These are phyloP conservation scores for Dusona sp. DNA, from an alignment of 2,888 invertebrate species.

Conservation along the genomic window DNA sequence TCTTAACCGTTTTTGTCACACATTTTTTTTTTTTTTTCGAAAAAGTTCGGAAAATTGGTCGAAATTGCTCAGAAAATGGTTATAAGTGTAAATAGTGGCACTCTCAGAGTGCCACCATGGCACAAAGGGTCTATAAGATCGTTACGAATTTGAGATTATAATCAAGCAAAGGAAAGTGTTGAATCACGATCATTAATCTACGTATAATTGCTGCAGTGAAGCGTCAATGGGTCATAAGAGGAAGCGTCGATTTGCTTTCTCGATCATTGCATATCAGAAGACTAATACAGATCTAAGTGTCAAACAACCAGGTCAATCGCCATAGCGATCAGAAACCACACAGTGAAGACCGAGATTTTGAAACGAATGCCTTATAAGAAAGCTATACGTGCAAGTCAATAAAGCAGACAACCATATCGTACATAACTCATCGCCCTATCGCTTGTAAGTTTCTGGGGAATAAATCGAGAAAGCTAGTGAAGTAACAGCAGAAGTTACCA, in stretches of 20 bases:
- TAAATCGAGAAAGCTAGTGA: constrained; percentile 38
- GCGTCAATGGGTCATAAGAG: background rate
- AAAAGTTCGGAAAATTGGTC: too few species aligned
- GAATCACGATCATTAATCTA: constrained; percentile 8
- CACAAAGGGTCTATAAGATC: too few species aligned
- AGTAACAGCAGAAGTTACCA: constrained; percentile 40
- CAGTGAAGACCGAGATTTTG: background rate
- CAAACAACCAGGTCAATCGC: background rate
- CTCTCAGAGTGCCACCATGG: too few species aligned
- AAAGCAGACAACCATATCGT: background rate
- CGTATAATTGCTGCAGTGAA: constrained; percentile 7
- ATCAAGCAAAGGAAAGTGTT: constrained; percentile 9
- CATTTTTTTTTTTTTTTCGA: too few species aligned
- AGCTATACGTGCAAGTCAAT: background rate
- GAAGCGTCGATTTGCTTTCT: constrained; percentile 22
- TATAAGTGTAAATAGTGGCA: too few species aligned
- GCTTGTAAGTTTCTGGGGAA: constrained; percentile 1
- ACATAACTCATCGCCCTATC: background rate
- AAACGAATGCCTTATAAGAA: background rate
- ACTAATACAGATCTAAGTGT: constrained; percentile 15
- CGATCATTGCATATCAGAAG: constrained; percentile 8
- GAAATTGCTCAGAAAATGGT: too few species aligned
- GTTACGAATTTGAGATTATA: constrained; percentile 7
- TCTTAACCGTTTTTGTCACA: too few species aligned
- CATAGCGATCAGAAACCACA: background rate